Percentiles rank a stretch among this genome's conserved stretches.
Evolutionary conservation across 2,888 invertebrate species (phyloP).

Genomic region (Synergus itoensis): DNA sequence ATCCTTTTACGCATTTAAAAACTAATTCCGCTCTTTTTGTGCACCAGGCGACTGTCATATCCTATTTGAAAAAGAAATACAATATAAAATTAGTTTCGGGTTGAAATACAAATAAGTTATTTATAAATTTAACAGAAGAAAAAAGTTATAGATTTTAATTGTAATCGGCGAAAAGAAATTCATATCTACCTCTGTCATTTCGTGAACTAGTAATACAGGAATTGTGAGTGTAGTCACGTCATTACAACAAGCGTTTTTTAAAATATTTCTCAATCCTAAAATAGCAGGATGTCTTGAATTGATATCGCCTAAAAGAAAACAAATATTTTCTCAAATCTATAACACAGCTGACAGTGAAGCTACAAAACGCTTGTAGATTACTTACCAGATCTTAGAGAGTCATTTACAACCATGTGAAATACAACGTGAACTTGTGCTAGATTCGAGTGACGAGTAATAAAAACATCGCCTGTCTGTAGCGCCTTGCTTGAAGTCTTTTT

Average conservation of each 20-base stretch:
- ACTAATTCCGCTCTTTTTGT: constrained; percentile 96
- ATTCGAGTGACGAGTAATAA: constrained; percentile 94
- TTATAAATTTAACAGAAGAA: neutral
- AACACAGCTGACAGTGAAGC: neutral
- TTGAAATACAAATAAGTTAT: constrained; percentile 1
- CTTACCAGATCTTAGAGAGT: constrained; percentile 81
- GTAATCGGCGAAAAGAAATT: neutral
- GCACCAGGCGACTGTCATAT: constrained; percentile 98
- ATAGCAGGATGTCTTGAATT: constrained; percentile 97
- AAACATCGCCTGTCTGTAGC: constrained; percentile 91
- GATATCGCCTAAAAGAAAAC: constrained; percentile 87
- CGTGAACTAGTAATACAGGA: constrained; percentile 94
- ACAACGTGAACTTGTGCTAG: constrained; percentile 96
- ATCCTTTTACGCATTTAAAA: constrained; percentile 99
- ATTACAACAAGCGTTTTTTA: constrained; percentile 96
- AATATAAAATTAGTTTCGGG: constrained; percentile 5
- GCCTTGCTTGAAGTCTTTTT: constrained; percentile 80
- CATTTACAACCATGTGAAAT: constrained; percentile 96
- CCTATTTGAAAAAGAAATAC: constrained; percentile 78
- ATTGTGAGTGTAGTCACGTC: constrained; percentile 96
- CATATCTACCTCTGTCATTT: constrained; percentile 91
- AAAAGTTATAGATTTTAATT: neutral
- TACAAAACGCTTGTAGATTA: constrained; percentile 32
- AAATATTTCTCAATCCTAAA: constrained; percentile 94
- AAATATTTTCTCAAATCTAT: neutral